Base-by-base conservation (phyloP, 2,888 invertebrate genomes). In the Folsomia candida region DNA sequence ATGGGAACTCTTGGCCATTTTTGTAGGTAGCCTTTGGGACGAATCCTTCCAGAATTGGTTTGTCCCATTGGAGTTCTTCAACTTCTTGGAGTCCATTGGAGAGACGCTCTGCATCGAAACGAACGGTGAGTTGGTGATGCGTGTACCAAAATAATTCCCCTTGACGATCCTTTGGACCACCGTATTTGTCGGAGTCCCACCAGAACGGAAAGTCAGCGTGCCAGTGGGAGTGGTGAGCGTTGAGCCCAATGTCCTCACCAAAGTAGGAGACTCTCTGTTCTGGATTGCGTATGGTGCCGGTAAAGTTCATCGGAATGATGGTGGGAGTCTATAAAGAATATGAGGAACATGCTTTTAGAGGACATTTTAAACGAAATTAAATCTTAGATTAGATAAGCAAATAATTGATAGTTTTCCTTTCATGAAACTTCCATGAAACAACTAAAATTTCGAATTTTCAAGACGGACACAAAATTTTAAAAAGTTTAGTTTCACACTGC, bases 211-310 rank as follows among this genome's bases (percentile, higher is more conserved):
- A 81, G 70, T 81, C 81, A 76, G 81, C 73, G 70, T 81, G 81
- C 81, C 81, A 81, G 61, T 81, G 81, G 68, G 80, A 80, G 73
- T 81, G 81, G 67, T 81, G 81, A 18, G 81, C 79, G 75, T 81
- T 81, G 70, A 81, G 73, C 27, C 79, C 80, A 27, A 75, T 68
- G 83, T 93, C 93, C 65, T 81, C 81, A 11, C 81, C 79, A 74
- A 81, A 81, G 73, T 81, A 82, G 2, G 81, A 80, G 24, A 81
- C 76, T 14, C 81, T 76, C 64, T 81, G 81, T 67, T 82, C 82
- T 1, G 78, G 78, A 67, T 81, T 81, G 24, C 76, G 70, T 71
- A 80, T 75, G 27, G 79, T 79, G 61, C 81, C 80, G 9, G 81
- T 79, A 58, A 80, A 80, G 63, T 78, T 77, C 76, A 80, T 78